Conservation (phyloP, 2,113 vertebrate species). For the Muscicapa adusta region DNA sequence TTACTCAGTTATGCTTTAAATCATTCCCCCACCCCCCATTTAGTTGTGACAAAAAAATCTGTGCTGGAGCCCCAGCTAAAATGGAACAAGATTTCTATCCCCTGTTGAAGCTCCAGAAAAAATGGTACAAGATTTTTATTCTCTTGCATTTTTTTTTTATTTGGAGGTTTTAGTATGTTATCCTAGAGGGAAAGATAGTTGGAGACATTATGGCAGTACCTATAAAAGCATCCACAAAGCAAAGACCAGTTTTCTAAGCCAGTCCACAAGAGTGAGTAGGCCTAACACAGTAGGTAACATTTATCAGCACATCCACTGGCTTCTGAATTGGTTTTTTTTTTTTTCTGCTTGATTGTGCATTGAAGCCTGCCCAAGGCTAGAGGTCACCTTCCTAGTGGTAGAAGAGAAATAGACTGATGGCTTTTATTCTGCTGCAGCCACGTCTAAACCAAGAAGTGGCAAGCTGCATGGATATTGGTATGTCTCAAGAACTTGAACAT, state of each 20-base stretch:
- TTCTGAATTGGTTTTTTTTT: neutral
- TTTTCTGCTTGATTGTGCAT: neutral
- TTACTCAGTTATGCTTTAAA: neutral
- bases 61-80: neutral
- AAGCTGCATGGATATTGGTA: neutral
- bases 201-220: neutral
- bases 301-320: neutral
- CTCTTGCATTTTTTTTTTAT: neutral
- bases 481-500: neutral
- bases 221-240: neutral
- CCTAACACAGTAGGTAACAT: neutral
- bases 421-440: neutral
- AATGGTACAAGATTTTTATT: neutral
- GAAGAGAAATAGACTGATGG: neutral
- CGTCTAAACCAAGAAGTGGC: neutral
- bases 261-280: neutral
- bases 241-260: neutral
- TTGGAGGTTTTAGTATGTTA: neutral
- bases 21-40: fast-evolving
- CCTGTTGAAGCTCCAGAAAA: neutral
- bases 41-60: neutral
- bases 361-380: neutral
- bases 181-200: neutral
- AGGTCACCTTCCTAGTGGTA: neutral
- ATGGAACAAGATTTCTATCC: neutral